Evolutionary conservation across 1,140 invertebrate species (phyloP).

Genomic region (Danaus melanippus): DNA sequence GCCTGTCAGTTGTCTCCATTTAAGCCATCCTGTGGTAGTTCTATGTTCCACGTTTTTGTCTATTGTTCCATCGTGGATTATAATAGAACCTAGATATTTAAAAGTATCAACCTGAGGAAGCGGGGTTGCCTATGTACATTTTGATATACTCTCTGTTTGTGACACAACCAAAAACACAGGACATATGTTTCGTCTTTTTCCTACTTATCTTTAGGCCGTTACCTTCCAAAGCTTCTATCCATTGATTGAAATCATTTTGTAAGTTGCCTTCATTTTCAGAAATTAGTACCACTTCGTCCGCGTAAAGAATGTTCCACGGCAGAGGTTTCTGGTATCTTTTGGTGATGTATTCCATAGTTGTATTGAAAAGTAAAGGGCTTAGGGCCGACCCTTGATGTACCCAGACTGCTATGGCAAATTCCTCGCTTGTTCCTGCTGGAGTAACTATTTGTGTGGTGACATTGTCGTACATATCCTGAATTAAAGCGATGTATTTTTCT

Average conservation of each 20-base stretch:
- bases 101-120: background rate
- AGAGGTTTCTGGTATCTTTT: constrained; percentile 1
- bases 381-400: background rate
- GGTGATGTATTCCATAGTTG: background rate
- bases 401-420: background rate
- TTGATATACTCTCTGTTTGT: background rate
- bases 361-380: background rate
- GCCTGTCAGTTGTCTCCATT: too few species aligned
- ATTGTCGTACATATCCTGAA: too few species aligned
- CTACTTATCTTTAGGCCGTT: too few species aligned
- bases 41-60: background rate
- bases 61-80: background rate
- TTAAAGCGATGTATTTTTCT: too few species aligned
- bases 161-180: background rate
- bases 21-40: background rate
- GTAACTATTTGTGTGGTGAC: too few species aligned
- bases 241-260: constrained; percentile 1
- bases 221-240: background rate
- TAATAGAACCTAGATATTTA: background rate
- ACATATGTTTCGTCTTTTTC: background rate
- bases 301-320: background rate
- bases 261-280: background rate
- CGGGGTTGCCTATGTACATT: background rate
- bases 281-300: background rate
- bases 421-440: too few species aligned